phyloP scores from a whole-genome alignment of 2,888 invertebrate genomes.

The Drosophila neotestacea region DNA sequence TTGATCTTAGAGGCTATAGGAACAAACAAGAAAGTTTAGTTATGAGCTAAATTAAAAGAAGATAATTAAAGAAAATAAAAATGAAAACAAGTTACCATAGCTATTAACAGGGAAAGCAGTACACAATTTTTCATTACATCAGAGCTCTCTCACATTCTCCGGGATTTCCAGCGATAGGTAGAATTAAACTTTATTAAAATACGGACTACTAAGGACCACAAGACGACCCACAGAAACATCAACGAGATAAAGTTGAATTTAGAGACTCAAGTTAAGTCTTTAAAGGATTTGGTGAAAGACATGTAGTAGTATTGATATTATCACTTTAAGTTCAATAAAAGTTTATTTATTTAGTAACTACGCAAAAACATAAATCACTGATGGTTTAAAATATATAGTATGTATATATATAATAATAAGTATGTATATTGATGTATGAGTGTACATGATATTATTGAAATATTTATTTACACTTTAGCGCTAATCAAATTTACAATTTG shows the following conservation, averaged over 20 bases:
- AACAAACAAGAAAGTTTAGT: background rate
- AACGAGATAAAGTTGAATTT: background rate
- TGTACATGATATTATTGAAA: conserved; percentile 76
- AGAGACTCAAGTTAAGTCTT: too few species aligned
- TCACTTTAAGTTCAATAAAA: conserved; percentile 66
- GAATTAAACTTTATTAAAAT: background rate
- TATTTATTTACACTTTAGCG: conserved; percentile 78
- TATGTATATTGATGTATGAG: conserved; percentile 72
- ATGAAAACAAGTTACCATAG: too few species aligned
- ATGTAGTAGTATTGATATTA: conserved; percentile 6
- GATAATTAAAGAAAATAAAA: background rate
- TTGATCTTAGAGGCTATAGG: background rate
- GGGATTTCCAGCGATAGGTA: background rate
- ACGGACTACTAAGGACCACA: background rate
- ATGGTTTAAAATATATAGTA: conserved; percentile 63
- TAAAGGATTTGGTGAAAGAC: background rate
- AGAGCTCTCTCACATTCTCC: too few species aligned
- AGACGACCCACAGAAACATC: background rate
- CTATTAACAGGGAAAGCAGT: too few species aligned
- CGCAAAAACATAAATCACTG: conserved; percentile 67
- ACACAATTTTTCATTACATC: too few species aligned
- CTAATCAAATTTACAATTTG: conserved; percentile 79
- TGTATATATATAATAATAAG: conserved; percentile 58
- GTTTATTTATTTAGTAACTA: conserved; percentile 78
- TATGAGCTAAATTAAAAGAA: background rate